Percentiles rank a stretch among this genome's conserved stretches.
Conservation (phyloP, 2,888 invertebrate species). For the Amaurobius ferox region DNA sequence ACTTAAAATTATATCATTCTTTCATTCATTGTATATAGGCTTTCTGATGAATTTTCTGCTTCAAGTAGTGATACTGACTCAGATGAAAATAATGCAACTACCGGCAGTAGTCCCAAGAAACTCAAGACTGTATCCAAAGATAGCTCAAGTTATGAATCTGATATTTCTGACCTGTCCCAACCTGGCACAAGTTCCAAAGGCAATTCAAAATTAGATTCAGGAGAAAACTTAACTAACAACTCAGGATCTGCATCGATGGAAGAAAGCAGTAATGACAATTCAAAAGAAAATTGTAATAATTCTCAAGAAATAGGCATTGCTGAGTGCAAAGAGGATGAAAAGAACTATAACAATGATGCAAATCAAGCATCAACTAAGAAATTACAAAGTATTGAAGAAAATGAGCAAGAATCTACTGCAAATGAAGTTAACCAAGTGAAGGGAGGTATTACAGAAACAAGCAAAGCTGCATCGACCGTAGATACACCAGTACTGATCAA, state of each 20-base stretch:
- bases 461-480: too few relatives aligned
- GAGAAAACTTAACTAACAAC: neutral
- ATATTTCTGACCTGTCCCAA: neutral
- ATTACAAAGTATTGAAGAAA: neutral
- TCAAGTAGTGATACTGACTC: constrained; percentile 32
- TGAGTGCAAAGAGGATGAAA: neutral
- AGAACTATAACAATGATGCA: neutral
- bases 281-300: neutral
- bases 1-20: too few relatives aligned
- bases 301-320: too few relatives aligned
- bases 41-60: constrained; percentile 32
- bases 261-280: neutral
- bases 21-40: too few relatives aligned
- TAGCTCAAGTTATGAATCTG: neutral
- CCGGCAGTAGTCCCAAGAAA: neutral
- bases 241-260: neutral
- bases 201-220: neutral
- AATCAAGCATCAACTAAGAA: neutral
- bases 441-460: too few relatives aligned
- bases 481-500: too few relatives aligned
- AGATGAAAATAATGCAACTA: neutral
- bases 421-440: neutral
- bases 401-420: too few relatives aligned
- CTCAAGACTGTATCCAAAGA: neutral
- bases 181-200: neutral